Percentiles rank a stretch among this genome's conserved stretches.
phyloP scores from a whole-genome alignment of 2,888 invertebrate species.

The Hirtodrosophila confusa region DNA sequence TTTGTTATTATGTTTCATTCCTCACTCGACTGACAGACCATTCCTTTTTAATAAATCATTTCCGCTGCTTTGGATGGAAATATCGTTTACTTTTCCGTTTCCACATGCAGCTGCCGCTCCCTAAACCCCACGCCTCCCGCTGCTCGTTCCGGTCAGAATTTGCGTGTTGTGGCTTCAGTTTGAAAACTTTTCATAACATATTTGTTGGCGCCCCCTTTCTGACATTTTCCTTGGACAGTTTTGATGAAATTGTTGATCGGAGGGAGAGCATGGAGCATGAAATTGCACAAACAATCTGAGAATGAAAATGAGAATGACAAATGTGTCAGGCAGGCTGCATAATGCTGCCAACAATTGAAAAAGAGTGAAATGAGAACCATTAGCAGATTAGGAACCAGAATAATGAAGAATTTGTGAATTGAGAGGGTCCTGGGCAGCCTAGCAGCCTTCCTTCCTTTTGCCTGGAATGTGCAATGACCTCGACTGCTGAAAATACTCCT shows the following conservation, averaged over 20 bases:
- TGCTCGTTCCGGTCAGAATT: constrained; percentile 13
- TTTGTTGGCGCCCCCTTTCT: constrained; percentile 42
- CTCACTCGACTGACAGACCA: constrained; percentile 38
- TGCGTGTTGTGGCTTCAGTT: constrained; percentile 27
- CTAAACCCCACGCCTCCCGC: too few relatives aligned
- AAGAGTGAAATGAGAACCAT: constrained; percentile 50
- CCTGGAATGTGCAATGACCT: neutral
- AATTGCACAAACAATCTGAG: constrained; percentile 36
- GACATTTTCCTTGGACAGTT: constrained; percentile 49
- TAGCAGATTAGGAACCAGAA: constrained; percentile 66
- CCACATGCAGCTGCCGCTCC: neutral
- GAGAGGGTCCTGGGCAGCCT: neutral
- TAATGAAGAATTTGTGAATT: constrained; percentile 50
- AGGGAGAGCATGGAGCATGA: constrained; percentile 40
- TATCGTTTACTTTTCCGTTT: constrained; percentile 68
- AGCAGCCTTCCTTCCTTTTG: too few relatives aligned
- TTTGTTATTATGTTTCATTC: constrained; percentile 53
- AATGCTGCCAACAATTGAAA: constrained; percentile 46
- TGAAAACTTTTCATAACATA: constrained; percentile 53
- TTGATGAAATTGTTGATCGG: constrained; percentile 48
- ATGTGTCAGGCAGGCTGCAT: constrained; percentile 33
- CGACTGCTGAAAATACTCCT: neutral
- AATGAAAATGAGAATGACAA: constrained; percentile 23
- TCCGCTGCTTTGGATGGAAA: constrained; percentile 71
- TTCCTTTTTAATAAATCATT: constrained; percentile 75